A percentile compares a stretch with the other conserved stretches of the same genome.
Conservation (phyloP, 2,113 vertebrate species). For the Setophaga petechia region DNA sequence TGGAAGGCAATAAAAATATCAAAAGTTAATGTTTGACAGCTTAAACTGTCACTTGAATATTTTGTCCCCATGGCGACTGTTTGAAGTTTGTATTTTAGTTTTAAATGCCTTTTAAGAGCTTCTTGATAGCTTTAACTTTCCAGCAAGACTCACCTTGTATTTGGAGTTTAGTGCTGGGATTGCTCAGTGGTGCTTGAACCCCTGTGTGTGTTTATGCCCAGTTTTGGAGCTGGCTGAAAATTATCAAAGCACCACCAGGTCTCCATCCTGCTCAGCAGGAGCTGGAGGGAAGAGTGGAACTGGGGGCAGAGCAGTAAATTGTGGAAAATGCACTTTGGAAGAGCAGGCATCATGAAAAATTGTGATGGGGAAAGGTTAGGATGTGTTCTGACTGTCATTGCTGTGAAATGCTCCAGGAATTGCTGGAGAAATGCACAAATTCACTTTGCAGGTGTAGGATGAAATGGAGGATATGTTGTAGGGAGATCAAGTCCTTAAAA, state of each 20-base stretch:
- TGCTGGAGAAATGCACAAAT: background rate
- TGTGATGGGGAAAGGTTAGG: fast-evolving
- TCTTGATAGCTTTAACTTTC: background rate
- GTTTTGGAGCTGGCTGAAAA: background rate
- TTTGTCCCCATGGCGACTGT: background rate
- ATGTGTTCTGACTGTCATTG: background rate
- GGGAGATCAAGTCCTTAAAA: background rate
- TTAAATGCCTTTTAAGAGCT: background rate
- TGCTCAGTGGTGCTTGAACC: background rate
- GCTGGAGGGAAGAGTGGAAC: background rate
- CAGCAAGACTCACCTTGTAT: background rate
- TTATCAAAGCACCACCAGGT: background rate
- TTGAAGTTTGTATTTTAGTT: background rate
- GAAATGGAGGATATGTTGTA: background rate
- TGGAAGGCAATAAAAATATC: slow-evolving; percentile 3
- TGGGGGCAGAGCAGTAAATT: background rate
- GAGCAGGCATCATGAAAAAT: background rate
- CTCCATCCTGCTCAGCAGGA: background rate
- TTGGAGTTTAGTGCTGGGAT: background rate
- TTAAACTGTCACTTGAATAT: background rate
- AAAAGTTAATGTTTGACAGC: background rate
- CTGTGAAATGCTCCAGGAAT: background rate
- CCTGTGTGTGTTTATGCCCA: fast-evolving
- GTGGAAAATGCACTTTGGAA: background rate
- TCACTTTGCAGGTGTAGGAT: background rate